Evolutionary conservation across 2,888 invertebrate genomes (phyloP), one percentile per base, ranked within the genome.

Genomic region (Ametastegia equiseti): DNA sequence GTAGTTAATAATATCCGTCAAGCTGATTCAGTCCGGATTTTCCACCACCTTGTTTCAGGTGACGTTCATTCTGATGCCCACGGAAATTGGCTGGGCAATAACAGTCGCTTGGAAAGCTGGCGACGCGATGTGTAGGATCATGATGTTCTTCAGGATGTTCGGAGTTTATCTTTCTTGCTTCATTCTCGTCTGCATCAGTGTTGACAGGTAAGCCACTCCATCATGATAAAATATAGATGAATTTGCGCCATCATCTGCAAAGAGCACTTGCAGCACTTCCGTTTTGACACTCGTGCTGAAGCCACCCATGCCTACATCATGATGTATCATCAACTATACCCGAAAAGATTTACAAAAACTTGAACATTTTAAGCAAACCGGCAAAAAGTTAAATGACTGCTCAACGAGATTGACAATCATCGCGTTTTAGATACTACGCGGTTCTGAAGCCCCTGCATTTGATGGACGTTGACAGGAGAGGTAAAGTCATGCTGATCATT

Each of bases 31-130:
- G n/a, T n/a, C n/a, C n/a, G n/a, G n/a, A n/a, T n/a, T 23, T 33
- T 69, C 30, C 0, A 23, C 3, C 9, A 36, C 81, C 81, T 82
- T 75, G 83, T 91, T 92, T 42, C 93, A 96, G 96, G 96, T 97
- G 75, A 97, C 97, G 78, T 96, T 97, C 90, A 93, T 97, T 80
- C 95, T 97, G 95, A 97, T 98, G 97, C 97, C 98, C 33, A 92
- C 97, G 89, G 97, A 98, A 93, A 97, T 97, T 81, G 96, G 94
- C 86, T 98, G 98, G 97, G 95, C 97, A 0, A 94, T 94, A 82
- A 97, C 97, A 1, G 98, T 98, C 79, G 94, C 95, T 86, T 98
- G 98, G 98, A 94, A 94, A 88, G 97, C 96, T 0, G 97, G 97
- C 0, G 97, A 98, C 92, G 93, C 94, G 9, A 94, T 96, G 94